These are phyloP conservation scores for Polydrusus pterygomalis DNA, from an alignment of 2,888 invertebrate species.

Conservation along the genomic window DNA sequence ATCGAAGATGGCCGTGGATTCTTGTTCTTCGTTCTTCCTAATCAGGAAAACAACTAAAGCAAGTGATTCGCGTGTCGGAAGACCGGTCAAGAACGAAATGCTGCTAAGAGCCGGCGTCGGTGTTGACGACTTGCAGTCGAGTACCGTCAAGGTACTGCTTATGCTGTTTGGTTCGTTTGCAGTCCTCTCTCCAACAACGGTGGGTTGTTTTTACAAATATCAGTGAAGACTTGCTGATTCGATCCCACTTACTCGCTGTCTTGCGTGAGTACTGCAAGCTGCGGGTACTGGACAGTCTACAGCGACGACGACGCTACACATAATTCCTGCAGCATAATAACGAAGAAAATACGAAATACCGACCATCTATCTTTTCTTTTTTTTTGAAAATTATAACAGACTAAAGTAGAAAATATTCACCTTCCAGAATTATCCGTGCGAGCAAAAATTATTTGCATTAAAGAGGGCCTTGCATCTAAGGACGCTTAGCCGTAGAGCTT, in stretches of 20 bases:
- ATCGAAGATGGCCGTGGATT: constrained; percentile 21
- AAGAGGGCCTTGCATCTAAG: too few relatives aligned
- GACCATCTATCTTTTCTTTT: too few relatives aligned
- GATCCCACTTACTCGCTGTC: constrained; percentile 27
- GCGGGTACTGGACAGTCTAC: not conserved
- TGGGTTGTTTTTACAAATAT: constrained; percentile 32
- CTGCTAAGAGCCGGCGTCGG: constrained; percentile 36
- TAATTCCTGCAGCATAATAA: too few relatives aligned
- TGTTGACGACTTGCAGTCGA: constrained; percentile 43
- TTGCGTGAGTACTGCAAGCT: constrained; percentile 12
- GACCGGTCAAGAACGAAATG: constrained; percentile 43
- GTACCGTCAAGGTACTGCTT: constrained; percentile 44
- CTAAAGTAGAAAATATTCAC: too few relatives aligned
- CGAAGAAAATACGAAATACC: too few relatives aligned
- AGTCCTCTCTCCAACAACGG: constrained; percentile 46
- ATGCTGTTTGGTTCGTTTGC: constrained; percentile 39
- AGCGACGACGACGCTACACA: too few relatives aligned
- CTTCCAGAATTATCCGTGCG: too few relatives aligned
- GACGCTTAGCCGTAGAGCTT: too few relatives aligned
- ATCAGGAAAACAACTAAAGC: constrained; percentile 46
- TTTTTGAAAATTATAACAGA: too few relatives aligned
- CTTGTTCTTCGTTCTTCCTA: constrained; percentile 45
- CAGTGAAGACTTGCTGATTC: constrained; percentile 11
- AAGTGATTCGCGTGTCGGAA: constrained; percentile 49
- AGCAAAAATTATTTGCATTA: too few relatives aligned